Evolutionary conservation across 2,888 invertebrate genomes (phyloP).

Genomic region (Pristionchus arcanus): DNA sequence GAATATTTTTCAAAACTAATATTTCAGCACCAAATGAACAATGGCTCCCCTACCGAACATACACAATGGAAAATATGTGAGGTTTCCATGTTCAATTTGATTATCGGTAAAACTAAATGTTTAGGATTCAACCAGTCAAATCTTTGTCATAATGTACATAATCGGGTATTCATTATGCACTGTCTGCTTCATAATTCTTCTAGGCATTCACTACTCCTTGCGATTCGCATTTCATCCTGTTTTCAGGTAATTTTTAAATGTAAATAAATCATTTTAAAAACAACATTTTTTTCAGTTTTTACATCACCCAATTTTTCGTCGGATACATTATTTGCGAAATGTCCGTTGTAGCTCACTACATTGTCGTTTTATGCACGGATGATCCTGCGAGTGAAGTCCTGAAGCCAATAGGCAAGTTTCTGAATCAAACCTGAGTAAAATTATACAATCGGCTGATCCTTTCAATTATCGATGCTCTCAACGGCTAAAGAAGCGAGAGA

Average conservation of each 20-base stretch:
- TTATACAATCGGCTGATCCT: too few relatives aligned
- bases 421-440: not conserved
- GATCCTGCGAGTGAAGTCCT: not conserved
- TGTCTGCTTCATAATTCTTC: not conserved
- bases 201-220: not conserved
- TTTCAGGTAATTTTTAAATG: not conserved
- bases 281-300: not conserved
- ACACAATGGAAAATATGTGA: not conserved
- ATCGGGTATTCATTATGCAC: conserved; percentile 11
- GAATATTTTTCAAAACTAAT: not conserved
- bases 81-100: not conserved
- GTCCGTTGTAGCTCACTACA: not conserved
- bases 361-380: not conserved
- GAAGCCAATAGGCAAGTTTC: not conserved
- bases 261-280: not conserved
- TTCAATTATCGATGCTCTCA: too few relatives aligned
- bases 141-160: not conserved
- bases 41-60: not conserved
- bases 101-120: not conserved
- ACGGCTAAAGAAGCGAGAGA: not conserved
- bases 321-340: not conserved
- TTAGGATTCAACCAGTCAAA: not conserved
- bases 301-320: not conserved
- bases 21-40: not conserved
- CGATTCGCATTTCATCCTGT: not conserved